Base-by-base conservation (phyloP, 2,113 vertebrate species). In the Lota lota region DNA sequence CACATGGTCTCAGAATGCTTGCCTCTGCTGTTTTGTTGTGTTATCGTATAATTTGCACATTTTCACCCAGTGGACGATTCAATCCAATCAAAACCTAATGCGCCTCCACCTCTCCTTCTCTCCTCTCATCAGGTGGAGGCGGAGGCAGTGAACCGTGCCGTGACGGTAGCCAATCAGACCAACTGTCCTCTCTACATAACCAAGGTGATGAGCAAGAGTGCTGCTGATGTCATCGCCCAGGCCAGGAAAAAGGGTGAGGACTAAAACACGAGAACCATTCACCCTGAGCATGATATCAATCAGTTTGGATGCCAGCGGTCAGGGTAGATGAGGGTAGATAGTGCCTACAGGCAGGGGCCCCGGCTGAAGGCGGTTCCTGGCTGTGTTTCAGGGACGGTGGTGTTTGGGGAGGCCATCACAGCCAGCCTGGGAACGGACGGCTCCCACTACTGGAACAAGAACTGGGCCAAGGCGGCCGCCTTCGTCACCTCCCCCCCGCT, bases 371-470 rank as follows among this genome's bases (percentile, higher is more conserved):
- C 12, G 8, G 40, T 14, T 47, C 8, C 40, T 6, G 64, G 63
- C 64, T 56, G 62, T 36, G 61, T 24, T 73, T 22, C 65, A 99
- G 97, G 97, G 63, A 97, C 97, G 0, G 96, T 99, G 80, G 97
- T 99, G 51, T 99, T 96, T 0, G 97, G 97, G 0, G 97, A 99
- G 80, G 96, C 97, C 51, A 94, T 98, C 88, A 94, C 96, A 0
- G 97, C 97, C 6, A 99, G 97, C 85, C 69, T 99, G 81, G 97
- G 96, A 8, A 99, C 97, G 0, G 97, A 99, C 0, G 97, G 97
- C 1, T 98, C 96, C 7, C 96, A 99, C 87, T 99, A 99, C 51
- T 99, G 97, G 97, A 99, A 96, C 90, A 99, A 99, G 92, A 99
- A 99, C 78, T 99, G 97, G 97, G 96, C 97, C 67, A 99, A 99